Evolutionary conservation across 1,140 invertebrate species (phyloP), one percentile per base, ranked within the genome.

Genomic region (Heliconius congener): DNA sequence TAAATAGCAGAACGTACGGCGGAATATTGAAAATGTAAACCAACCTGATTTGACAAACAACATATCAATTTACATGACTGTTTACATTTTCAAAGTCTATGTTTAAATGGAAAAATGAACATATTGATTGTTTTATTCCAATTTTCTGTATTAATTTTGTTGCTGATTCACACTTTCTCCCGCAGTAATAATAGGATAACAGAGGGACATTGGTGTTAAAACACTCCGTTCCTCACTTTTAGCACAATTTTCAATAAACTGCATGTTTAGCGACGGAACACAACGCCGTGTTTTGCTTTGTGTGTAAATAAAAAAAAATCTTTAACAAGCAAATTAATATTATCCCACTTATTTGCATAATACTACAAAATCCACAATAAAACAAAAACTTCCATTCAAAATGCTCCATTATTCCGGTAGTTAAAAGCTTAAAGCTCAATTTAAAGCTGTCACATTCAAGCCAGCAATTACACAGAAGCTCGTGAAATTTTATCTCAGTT

Each of bases 381-480:
- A 66, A 66, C 23, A 66, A 66, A 66, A 66, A 66, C 60, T 66
- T 27, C 60, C 60, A 66, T 66, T 66, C 60, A 66, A 66, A 66
- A 66, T 30, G n/a, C 13, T 66, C 60, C 60, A 66, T 66, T 66
- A 66, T 66, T 3, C 60, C 27, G 60, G 60, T 66, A 27, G 60
- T 66, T 66, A 66, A 66, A 66, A 66, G 60, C 27, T 66, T 66
- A 66, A 66, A 66, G 60, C 60, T 66, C 60, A 30, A 66, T 66
- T 66, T 30, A 66, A 66, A 66, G 60, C 60, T 66, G 60, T 66
- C 60, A 66, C 60, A 66, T 66, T 66, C 60, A 66, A 66, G 60
- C 60, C 60, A 13, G 60, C 60, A 66, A 66, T 66, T 66, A 66
- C 60, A 66, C 60, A 66, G 27, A 23, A 37, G 60, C 60, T 23